These are phyloP conservation scores for Aurelia sp. DNA, from an alignment of 30 jellyfish, hydroid and myxozoan genomes.

Conservation along the genomic window DNA sequence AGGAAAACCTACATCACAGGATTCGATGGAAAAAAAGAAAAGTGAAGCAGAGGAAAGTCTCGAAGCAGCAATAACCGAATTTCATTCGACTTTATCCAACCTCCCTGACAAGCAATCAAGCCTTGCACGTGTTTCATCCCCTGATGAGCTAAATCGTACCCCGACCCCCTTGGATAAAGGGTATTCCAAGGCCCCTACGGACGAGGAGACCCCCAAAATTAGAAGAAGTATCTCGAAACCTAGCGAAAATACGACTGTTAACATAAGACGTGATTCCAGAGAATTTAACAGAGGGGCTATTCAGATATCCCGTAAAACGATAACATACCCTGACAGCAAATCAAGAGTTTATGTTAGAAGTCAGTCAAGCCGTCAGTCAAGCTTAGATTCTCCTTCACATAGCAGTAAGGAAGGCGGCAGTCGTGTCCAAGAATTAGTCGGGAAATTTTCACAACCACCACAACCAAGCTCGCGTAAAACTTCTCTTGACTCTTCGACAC, in stretches of 20 bases:
- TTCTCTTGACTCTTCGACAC: slow-evolving; percentile 56
- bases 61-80: slow-evolving; percentile 94
- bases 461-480: slow-evolving; percentile 24
- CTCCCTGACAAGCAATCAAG: slow-evolving; percentile 73
- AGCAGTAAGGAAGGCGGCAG: slow-evolving; percentile 45
- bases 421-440: slow-evolving; percentile 71
- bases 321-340: slow-evolving; percentile 20
- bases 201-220: slow-evolving; percentile 21
- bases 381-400: slow-evolving; percentile 38
- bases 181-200: background rate
- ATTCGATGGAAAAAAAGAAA: slow-evolving; percentile 74
- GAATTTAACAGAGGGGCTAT: background rate
- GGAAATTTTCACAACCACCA: slow-evolving; percentile 47
- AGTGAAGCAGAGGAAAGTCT: slow-evolving; percentile 99
- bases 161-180: slow-evolving; percentile 39
- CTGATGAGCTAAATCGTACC: slow-evolving; percentile 28
- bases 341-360: background rate
- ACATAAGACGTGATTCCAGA: background rate
- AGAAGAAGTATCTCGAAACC: background rate
- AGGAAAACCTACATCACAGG: slow-evolving; percentile 7
- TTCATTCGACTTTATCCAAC: slow-evolving; percentile 80
- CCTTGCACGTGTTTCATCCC: background rate
- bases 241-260: background rate
- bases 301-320: slow-evolving; percentile 21
- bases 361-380: slow-evolving; percentile 46